phyloP scores from a whole-genome alignment of 2,888 invertebrate genomes.

The Augochlorella aurata region DNA sequence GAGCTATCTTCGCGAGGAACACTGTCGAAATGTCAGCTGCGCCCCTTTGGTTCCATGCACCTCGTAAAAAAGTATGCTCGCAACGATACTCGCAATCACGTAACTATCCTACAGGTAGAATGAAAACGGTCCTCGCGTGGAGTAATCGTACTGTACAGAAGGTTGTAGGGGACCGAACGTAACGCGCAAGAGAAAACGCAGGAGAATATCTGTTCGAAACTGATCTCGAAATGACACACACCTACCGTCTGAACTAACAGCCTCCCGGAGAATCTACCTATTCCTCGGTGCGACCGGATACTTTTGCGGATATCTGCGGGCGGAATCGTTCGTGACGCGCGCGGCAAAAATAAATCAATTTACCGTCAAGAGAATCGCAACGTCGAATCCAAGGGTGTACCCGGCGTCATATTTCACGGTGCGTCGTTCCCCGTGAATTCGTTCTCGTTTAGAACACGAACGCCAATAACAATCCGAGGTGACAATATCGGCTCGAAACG shows the following conservation, averaged over 20 bases:
- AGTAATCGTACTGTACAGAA: neutral
- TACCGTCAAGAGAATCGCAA: constrained; percentile 44
- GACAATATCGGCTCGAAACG: constrained; percentile 56
- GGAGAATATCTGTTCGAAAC: neutral
- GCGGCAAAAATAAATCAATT: constrained; percentile 48
- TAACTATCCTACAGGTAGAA: too few relatives aligned
- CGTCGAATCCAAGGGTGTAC: constrained; percentile 57
- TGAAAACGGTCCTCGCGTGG: too few relatives aligned
- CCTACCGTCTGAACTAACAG: neutral
- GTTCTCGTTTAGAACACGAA: constrained; percentile 52
- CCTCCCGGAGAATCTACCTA: neutral
- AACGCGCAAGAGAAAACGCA: neutral
- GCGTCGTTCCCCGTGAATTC: constrained; percentile 53
- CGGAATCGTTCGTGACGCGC: constrained; percentile 28
- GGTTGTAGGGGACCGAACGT: neutral
- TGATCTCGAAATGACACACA: neutral
- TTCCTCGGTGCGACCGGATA: constrained; percentile 8
- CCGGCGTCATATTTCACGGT: constrained; percentile 59
- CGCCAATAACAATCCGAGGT: constrained; percentile 49
- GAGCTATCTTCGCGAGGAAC: too few relatives aligned
- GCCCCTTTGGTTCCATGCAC: too few relatives aligned
- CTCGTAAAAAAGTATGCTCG: too few relatives aligned
- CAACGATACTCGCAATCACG: too few relatives aligned
- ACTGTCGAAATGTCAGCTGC: too few relatives aligned
- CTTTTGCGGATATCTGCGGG: constrained; percentile 10